phyloP scores from a whole-genome alignment of 1,140 invertebrate genomes.

The Dryas iulia region DNA sequence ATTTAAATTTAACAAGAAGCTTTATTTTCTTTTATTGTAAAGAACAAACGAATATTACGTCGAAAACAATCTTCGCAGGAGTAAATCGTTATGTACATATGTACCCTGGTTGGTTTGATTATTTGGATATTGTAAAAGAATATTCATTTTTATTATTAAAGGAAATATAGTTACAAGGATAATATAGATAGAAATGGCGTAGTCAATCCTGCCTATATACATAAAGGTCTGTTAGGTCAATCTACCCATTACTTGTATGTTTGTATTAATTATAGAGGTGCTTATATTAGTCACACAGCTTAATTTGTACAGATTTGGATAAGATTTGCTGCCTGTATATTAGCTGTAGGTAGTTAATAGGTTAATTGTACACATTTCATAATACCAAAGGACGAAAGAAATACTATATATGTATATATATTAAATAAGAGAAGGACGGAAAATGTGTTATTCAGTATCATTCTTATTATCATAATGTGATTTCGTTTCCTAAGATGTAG shows the following conservation, averaged over 20 bases:
- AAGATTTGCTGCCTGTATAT: neutral
- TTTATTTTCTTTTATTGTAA: neutral
- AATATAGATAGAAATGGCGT: too few relatives aligned
- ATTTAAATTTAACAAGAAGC: neutral
- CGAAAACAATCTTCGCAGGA: neutral
- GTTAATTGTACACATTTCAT: neutral
- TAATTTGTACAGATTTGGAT: neutral
- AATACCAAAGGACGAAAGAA: neutral
- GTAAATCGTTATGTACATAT: neutral
- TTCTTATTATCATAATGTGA: neutral
- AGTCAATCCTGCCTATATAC: too few relatives aligned
- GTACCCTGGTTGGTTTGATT: neutral
- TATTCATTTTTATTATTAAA: neutral
- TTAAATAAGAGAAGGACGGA: neutral
- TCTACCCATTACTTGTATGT: neutral
- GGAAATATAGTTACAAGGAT: too few relatives aligned
- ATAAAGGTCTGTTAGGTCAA: neutral
- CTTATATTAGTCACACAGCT: neutral
- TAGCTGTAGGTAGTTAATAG: neutral
- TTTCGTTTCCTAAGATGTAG: neutral
- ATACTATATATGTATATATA: too few relatives aligned
- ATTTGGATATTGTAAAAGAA: neutral
- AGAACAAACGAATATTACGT: neutral
- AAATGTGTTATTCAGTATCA: neutral
- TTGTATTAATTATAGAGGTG: conserved; percentile 1